These are phyloP conservation scores for Pleuronectes platessa DNA, from an alignment of 2,113 vertebrate species.

Conservation along the genomic window DNA sequence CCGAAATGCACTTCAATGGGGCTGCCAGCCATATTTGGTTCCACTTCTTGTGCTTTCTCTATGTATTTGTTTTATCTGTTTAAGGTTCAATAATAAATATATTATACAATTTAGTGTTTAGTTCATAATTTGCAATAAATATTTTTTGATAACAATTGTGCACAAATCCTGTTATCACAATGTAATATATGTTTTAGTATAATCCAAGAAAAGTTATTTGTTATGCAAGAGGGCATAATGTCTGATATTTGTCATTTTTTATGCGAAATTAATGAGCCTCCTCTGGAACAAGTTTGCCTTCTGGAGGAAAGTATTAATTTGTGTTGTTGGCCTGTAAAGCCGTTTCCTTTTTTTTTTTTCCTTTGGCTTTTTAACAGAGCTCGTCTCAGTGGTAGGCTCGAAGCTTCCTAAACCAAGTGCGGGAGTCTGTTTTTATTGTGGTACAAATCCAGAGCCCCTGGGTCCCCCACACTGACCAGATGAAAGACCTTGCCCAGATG, in stretches of 20 bases:
- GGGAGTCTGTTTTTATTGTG: conserved; percentile 78
- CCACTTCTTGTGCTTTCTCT: background rate
- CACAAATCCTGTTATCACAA: background rate
- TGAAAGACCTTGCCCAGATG: conserved; percentile 83
- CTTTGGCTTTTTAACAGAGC: conserved; percentile 54
- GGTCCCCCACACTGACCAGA: conserved; percentile 81
- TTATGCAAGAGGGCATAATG: conserved; percentile 15
- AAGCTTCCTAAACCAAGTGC: conserved; percentile 71
- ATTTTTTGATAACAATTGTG: background rate
- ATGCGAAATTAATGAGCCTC: conserved; percentile 76
- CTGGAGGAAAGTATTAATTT: conserved; percentile 83
- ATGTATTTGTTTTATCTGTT: background rate
- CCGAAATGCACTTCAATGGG: too few relatives aligned
- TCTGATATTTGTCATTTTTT: conserved; percentile 59
- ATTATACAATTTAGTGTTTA: background rate
- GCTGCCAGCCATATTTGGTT: too few relatives aligned
- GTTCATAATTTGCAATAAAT: background rate
- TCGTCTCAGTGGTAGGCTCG: conserved; percentile 65
- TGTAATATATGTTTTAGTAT: background rate
- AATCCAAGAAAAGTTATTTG: background rate
- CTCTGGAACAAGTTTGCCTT: conserved; percentile 71
- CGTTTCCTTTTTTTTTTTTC: conserved; percentile 32
- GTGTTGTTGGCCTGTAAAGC: conserved; percentile 71
- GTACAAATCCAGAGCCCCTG: conserved; percentile 80
- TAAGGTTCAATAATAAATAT: background rate